Evolutionary conservation across 35 echinoderm and acorn worm species (phyloP).

Genomic region (Lytechinus variegatus): DNA sequence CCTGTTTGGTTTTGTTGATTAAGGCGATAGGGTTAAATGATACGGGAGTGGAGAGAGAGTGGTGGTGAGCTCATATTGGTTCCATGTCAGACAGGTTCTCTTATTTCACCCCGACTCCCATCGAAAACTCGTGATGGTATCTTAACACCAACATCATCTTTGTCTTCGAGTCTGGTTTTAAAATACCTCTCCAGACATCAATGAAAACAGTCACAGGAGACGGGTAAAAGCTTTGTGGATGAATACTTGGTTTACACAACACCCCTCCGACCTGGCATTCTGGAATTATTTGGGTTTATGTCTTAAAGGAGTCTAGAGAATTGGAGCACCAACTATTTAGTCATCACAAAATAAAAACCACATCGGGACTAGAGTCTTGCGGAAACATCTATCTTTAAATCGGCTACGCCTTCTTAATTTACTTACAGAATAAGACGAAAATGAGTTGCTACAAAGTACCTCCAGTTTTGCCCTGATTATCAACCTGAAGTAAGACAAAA

Average conservation of each 20-base stretch:
- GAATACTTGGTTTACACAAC: background rate
- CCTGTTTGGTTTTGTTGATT: background rate
- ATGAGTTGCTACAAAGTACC: background rate
- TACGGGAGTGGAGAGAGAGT: background rate
- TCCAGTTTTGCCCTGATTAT: background rate
- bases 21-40: background rate
- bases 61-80: background rate
- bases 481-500: background rate
- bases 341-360: background rate
- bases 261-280: background rate
- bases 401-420: background rate
- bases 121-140: background rate
- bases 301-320: background rate
- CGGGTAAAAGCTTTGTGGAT: background rate
- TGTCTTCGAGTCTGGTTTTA: background rate
- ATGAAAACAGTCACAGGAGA: background rate
- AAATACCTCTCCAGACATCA: background rate
- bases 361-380: background rate
- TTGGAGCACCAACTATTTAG: background rate
- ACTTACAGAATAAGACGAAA: background rate
- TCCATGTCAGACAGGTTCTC: background rate
- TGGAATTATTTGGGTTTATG: slow-evolving; percentile 2
- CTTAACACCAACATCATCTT: background rate
- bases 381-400: background rate
- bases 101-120: background rate